Base-by-base conservation (phyloP, 2,888 invertebrate genomes). In the Perdita meconis region DNA sequence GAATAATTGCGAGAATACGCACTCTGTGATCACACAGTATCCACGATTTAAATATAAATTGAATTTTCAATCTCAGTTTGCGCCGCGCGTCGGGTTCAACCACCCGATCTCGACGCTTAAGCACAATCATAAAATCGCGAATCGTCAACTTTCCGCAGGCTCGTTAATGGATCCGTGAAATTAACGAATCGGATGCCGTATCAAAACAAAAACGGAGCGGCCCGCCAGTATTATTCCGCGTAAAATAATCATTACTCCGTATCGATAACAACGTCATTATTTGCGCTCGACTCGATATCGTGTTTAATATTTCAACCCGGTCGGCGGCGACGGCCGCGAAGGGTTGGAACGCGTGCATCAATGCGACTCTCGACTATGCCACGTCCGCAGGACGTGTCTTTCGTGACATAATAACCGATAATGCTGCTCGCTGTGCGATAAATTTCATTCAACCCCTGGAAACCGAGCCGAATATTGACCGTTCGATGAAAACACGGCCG, bases 341-440 rank as follows among this genome's bases (percentile, higher is more conserved):
- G 30, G 68, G 34, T 66, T 63, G 30, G 6, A 67, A 74, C 57
- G 40, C 60, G 22, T 38, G 67, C 65, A 64, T 61, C 66, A 57
- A 44, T 34, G 51, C 71, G 57, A 47, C 47, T 38, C 38, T 19
- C 53, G 59, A 22, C n/a, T 6, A 34, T 47, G 57, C 51, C 36
- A 34, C 67, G 53, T 64, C 42, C 57, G 55, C 63, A 63, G 47
- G 55, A 72, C 61, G 60, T 79, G 71, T 68, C 77, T 65, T 79
- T 56, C 59, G 51, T 72, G 77, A 71, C 78, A 65, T 67, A 72
- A 77, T 77, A 79, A 79, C 78, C 71, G 78, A 79, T 79, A 79
- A 77, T 79, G 64, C 60, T 19, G 51, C 30, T 40, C 63, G 77
- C 47, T 63, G 53, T 40, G 34, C 71, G 64, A 79, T 77, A 63